Evolutionary conservation across 1,140 invertebrate species (phyloP).

Genomic region (Zaprionus gabonicus): DNA sequence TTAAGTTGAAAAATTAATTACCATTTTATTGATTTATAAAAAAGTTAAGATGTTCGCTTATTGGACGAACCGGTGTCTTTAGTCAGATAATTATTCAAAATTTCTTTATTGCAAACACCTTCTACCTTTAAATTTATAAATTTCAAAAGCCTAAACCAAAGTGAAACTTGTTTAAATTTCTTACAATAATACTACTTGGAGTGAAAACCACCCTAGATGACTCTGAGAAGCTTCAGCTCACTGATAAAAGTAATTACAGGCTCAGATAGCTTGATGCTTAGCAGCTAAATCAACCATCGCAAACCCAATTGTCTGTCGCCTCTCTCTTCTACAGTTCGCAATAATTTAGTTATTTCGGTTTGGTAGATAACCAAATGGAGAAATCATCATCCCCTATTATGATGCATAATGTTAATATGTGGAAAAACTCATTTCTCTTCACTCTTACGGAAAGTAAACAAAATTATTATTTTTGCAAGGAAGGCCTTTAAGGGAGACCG

Average conservation of each 20-base stretch:
- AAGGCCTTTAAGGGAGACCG: neutral
- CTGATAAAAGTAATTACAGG: conserved; percentile 46
- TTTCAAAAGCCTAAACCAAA: neutral
- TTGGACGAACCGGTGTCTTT: no score
- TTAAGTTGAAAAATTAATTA: no score
- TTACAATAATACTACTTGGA: neutral
- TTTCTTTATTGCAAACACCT: neutral
- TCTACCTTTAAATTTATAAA: no score
- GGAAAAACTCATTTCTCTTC: conserved; percentile 23
- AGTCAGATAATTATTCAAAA: no score
- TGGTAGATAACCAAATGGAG: conserved; percentile 42
- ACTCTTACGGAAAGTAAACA: neutral
- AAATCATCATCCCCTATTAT: conserved; percentile 44
- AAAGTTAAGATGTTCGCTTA: no score
- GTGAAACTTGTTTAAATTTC: neutral
- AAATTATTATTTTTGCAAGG: conserved; percentile 15
- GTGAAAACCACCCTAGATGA: neutral
- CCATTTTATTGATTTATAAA: no score
- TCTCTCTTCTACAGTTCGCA: conserved; percentile 24
- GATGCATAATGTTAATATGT: conserved; percentile 21
- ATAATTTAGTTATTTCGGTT: conserved; percentile 50
- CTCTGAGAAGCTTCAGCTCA: conserved; percentile 8
- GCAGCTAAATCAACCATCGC: conserved; percentile 37
- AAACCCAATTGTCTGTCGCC: conserved; percentile 47
- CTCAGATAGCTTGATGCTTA: conserved; percentile 25